phyloP scores from a whole-genome alignment of 1,140 invertebrate genomes.

The Linepithema humile region DNA sequence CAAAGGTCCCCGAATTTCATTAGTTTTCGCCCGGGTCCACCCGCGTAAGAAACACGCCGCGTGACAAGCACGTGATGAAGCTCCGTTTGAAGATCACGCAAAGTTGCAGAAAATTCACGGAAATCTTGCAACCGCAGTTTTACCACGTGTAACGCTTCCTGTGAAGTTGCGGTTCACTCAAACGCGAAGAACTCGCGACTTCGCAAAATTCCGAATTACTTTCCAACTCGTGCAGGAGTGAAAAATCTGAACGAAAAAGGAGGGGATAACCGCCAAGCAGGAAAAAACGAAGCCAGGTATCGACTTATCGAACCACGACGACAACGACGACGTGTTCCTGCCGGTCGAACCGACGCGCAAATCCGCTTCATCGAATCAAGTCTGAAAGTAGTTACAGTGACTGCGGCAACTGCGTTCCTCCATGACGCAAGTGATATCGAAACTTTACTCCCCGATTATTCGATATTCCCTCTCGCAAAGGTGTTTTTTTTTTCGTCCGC shows the following conservation, averaged over 20 bases:
- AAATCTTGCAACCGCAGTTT: conserved; percentile 11
- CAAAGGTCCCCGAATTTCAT: not conserved
- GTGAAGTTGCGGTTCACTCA: conserved; percentile 6
- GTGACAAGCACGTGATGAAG: not conserved
- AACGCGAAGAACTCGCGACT: conserved; percentile 10
- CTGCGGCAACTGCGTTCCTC: not conserved
- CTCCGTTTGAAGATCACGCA: not conserved
- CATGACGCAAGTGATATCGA: conserved; percentile 12
- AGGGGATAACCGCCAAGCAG: not conserved
- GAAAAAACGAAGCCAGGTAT: not conserved
- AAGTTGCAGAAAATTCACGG: conserved; percentile 14
- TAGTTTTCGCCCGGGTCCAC: not conserved
- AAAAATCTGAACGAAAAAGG: not conserved
- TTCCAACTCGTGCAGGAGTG: not conserved
- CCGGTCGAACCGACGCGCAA: not conserved
- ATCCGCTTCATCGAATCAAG: conserved; percentile 38
- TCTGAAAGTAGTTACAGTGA: conserved; percentile 26
- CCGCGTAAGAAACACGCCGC: not conserved
- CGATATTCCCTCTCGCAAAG: not conserved
- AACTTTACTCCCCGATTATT: not conserved
- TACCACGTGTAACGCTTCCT: not conserved
- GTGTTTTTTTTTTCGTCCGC: not conserved
- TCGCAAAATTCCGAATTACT: not conserved
- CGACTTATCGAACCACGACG: conserved; percentile 34
- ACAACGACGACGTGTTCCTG: not conserved